Evolutionary conservation across 2,113 vertebrate genomes (phyloP).

Genomic region (Campylorhamphus procurvoides): DNA sequence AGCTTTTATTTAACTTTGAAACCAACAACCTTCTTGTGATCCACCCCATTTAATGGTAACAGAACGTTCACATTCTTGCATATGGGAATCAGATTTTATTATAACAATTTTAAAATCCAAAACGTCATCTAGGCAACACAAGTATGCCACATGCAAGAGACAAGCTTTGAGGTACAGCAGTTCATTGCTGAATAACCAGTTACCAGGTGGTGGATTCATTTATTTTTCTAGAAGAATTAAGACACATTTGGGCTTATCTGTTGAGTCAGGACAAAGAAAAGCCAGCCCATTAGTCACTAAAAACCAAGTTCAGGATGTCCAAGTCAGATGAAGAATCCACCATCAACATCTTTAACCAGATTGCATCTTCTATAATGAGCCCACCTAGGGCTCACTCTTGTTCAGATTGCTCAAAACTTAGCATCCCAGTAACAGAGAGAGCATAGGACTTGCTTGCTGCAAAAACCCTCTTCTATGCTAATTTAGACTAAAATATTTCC

Average conservation of each 20-base stretch:
- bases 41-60: background rate
- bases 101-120: background rate
- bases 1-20: background rate
- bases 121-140: background rate
- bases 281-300: background rate
- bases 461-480: background rate
- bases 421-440: background rate
- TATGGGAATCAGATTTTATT: background rate
- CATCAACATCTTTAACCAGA: background rate
- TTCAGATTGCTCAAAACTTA: background rate
- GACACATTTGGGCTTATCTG: background rate
- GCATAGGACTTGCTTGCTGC: rapidly evolving
- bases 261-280: background rate
- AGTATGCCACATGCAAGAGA: background rate
- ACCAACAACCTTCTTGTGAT: background rate
- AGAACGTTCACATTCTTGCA: background rate
- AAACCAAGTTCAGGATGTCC: background rate
- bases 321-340: background rate
- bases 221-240: background rate
- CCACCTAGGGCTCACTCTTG: background rate
- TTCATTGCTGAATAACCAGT: background rate
- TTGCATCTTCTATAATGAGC: background rate
- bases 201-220: background rate
- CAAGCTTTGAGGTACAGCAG: background rate
- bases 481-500: background rate